Percentiles rank a stretch among this genome's conserved stretches.
phyloP scores from a whole-genome alignment of 2,797 vertebrate species.

The Poeciliopsis infans region DNA sequence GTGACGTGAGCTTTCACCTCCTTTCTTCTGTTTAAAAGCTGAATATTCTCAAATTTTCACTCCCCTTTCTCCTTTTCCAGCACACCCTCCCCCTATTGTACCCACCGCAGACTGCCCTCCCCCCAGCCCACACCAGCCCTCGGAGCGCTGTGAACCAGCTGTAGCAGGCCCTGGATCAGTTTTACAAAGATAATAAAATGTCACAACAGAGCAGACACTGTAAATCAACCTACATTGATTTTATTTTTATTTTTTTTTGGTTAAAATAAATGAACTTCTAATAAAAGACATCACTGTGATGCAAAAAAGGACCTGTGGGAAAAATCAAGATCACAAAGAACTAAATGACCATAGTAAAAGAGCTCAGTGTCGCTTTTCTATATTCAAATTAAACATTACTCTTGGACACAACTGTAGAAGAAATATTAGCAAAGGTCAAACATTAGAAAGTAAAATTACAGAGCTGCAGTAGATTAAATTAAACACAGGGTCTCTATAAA shows the following conservation, averaged over 20 bases:
- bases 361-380: conserved; percentile 1
- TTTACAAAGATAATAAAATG: conserved; percentile 59
- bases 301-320: conserved; percentile 15
- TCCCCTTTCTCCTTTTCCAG: conserved; percentile 49
- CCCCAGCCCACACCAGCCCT: conserved; percentile 3
- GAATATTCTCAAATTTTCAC: conserved; percentile 65
- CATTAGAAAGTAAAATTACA: conserved; percentile 31
- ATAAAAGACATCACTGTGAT: conserved; percentile 3
- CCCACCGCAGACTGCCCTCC: conserved; percentile 36
- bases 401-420: not conserved
- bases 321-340: conserved; percentile 11
- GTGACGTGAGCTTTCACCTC: conserved; percentile 8
- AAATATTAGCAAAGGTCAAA: conserved; percentile 35
- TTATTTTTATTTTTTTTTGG: not conserved
- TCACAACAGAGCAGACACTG: conserved; percentile 25
- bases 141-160: conserved; percentile 62
- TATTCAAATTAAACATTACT: not conserved
- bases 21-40: conserved; percentile 38
- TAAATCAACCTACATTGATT: not conserved
- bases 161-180: conserved; percentile 61
- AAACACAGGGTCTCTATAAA: conserved; percentile 17
- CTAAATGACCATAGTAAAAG: not conserved
- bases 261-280: not conserved
- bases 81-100: conserved; percentile 25
- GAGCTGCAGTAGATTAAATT: conserved; percentile 20